Evolutionary conservation across 2,113 vertebrate species (phyloP).

Genomic region (Scomber colias): DNA sequence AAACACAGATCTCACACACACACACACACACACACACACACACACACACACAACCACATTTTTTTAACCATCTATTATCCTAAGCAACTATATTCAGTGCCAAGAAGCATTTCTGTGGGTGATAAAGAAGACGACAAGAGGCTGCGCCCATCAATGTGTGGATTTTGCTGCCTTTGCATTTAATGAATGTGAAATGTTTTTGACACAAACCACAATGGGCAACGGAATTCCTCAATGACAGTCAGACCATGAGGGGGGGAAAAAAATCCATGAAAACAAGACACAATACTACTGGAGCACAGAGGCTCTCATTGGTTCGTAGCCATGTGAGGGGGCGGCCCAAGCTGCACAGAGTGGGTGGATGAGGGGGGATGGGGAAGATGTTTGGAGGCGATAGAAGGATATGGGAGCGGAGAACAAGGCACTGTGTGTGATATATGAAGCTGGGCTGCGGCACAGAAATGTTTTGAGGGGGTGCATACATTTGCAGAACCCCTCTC

Average conservation of each 20-base stretch:
- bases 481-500: constrained; percentile 43
- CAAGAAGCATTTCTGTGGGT: background rate
- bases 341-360: constrained; percentile 50
- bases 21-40: no score
- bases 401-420: constrained; percentile 52
- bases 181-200: background rate
- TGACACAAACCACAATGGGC: background rate
- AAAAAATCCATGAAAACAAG: constrained; percentile 30
- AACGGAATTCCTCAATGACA: constrained; percentile 39
- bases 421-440: constrained; percentile 56
- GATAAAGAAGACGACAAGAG: background rate
- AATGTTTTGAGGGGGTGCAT: constrained; percentile 40
- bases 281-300: constrained; percentile 6
- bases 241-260: constrained; percentile 13
- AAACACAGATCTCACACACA: no score
- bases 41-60: no score
- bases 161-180: background rate
- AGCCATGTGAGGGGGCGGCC: constrained; percentile 62
- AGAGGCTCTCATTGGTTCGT: constrained; percentile 52
- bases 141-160: background rate
- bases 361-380: constrained; percentile 45
- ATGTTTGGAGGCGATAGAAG: constrained; percentile 44
- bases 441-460: constrained; percentile 26
- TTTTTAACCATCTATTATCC: no score
- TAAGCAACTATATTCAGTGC: background rate